phyloP scores from a whole-genome alignment of 2,113 vertebrate genomes.

The Brienomyrus longianalis region DNA sequence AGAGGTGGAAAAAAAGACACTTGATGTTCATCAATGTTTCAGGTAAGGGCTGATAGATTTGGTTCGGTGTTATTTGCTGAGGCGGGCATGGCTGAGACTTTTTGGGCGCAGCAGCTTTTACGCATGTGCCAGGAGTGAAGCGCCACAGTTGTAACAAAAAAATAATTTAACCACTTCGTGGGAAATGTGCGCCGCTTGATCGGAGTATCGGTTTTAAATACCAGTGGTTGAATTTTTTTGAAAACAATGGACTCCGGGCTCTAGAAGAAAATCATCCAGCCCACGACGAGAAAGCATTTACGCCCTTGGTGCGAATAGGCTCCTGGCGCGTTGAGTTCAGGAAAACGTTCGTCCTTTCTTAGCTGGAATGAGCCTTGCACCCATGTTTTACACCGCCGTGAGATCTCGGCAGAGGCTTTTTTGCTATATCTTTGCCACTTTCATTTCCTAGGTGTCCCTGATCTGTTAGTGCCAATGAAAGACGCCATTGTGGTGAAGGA shows the following conservation, averaged over 20 bases:
- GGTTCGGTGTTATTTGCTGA: slow-evolving; percentile 64
- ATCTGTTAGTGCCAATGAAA: slow-evolving; percentile 53
- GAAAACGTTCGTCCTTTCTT: slow-evolving; percentile 37
- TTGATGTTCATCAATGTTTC: slow-evolving; percentile 62
- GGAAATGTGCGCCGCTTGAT: slow-evolving; percentile 44
- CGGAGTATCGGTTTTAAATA: slow-evolving; percentile 35
- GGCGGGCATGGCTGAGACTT: slow-evolving; percentile 67
- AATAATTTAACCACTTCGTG: slow-evolving; percentile 61
- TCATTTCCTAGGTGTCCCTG: slow-evolving; percentile 59
- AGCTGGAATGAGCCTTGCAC: slow-evolving; percentile 34
- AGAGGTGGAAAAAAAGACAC: slow-evolving; percentile 49
- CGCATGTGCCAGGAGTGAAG: slow-evolving; percentile 72
- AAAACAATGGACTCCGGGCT: slow-evolving; percentile 16
- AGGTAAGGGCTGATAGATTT: slow-evolving; percentile 70
- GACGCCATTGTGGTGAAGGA: slow-evolving; percentile 73
- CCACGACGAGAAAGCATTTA: slow-evolving; percentile 36
- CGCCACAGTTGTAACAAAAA: slow-evolving; percentile 46
- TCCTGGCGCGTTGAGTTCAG: slow-evolving; percentile 48
- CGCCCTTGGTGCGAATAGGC: slow-evolving; percentile 51
- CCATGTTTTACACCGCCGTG: slow-evolving; percentile 39
- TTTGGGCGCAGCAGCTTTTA: slow-evolving; percentile 69
- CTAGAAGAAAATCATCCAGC: slow-evolving; percentile 22
- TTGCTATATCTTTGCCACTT: slow-evolving; percentile 34
- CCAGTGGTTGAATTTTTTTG: not conserved
- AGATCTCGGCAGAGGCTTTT: slow-evolving; percentile 15